A percentile compares a stretch with the other conserved stretches of the same genome.
Conservation (phyloP, 2,797 vertebrate species). For the Malurus leucopterus region DNA sequence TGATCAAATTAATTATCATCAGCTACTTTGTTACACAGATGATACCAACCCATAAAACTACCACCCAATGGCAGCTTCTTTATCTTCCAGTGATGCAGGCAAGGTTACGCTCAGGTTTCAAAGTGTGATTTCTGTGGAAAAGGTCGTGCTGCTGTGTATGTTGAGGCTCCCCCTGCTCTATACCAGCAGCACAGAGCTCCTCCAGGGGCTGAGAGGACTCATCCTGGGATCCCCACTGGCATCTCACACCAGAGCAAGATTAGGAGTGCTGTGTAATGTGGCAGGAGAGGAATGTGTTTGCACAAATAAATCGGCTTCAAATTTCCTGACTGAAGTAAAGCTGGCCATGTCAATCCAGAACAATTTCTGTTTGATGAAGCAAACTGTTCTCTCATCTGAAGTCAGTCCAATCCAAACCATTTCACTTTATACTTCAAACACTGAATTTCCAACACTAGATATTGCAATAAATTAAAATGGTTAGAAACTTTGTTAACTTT, state of each 20-base stretch:
- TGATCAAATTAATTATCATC: background rate
- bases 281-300: too few species aligned
- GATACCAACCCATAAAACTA: background rate
- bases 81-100: background rate
- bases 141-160: background rate
- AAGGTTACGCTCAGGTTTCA: background rate
- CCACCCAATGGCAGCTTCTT: background rate
- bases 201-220: background rate
- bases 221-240: background rate
- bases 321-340: too few species aligned
- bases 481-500: background rate
- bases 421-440: too few species aligned
- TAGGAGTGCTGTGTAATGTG: too few species aligned
- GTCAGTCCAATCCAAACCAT: too few species aligned
- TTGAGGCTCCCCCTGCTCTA: background rate
- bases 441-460: too few species aligned
- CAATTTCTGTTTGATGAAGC: too few species aligned
- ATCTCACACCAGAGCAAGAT: background rate
- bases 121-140: background rate
- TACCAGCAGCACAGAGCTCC: background rate
- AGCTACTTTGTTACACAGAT: background rate
- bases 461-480: background rate
- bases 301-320: too few species aligned
- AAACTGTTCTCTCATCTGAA: too few species aligned
- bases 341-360: too few species aligned